A percentile compares a stretch with the other conserved stretches of the same genome.
These are phyloP conservation scores for Oostethus manadensis DNA, from an alignment of 2,113 vertebrate species.

Conservation along the genomic window DNA sequence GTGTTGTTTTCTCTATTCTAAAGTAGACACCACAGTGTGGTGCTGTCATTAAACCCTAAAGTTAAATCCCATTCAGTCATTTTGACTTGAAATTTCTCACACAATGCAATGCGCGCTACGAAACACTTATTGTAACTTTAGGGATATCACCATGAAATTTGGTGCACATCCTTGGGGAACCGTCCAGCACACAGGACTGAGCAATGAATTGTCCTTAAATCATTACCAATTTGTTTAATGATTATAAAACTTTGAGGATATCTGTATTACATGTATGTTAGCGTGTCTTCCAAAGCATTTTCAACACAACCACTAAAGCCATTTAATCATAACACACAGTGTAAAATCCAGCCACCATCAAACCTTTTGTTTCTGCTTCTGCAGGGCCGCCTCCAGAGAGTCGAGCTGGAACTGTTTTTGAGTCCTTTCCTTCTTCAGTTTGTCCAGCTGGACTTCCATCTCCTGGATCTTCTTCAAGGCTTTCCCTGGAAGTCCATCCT, in stretches of 20 bases:
- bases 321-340: neutral
- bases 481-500: constrained; percentile 83
- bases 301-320: neutral
- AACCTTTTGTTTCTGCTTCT: constrained; percentile 93
- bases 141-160: too few relatives aligned
- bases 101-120: too few relatives aligned
- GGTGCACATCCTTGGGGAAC: too few relatives aligned
- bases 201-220: too few relatives aligned
- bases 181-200: too few relatives aligned
- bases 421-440: constrained; percentile 84
- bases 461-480: constrained; percentile 90
- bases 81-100: too few relatives aligned
- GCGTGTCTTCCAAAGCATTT: neutral
- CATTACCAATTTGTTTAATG: too few relatives aligned
- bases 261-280: neutral
- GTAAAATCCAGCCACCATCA: neutral
- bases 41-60: neutral
- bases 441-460: constrained; percentile 85
- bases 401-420: constrained; percentile 89
- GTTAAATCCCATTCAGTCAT: too few relatives aligned
- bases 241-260: neutral
- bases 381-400: constrained; percentile 80
- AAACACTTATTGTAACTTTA: too few relatives aligned
- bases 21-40: neutral
- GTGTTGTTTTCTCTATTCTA: neutral